Base-by-base conservation (phyloP, 1,140 invertebrate genomes). In the Coptotermes formosanus region DNA sequence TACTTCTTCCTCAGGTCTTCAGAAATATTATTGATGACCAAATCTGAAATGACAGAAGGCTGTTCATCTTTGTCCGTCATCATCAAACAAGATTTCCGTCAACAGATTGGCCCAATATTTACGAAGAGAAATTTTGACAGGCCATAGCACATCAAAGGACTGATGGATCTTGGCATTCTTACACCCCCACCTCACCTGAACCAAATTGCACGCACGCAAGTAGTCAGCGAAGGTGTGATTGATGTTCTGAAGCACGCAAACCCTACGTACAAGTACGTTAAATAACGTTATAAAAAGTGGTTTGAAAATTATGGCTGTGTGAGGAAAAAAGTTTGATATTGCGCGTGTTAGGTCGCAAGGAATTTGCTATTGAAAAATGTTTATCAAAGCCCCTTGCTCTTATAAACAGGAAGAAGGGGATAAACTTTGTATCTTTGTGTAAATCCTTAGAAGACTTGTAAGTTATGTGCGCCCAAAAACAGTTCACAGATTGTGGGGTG, bases 71-170 rank as follows among this genome's bases (percentile, higher is more conserved):
- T 48, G 85, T 85, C 85, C 75, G 32, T 85, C 64, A 64, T 64
- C 59, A 85, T 85, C 55, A 85, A 85, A n/a, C 85, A 85, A 85
- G 45, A 85, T 81, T 85, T 85, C 85, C 55, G 85, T 85, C 85
- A 85, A 85, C 85, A 85, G 85, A 85, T 85, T 85, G 75, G 64
- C 64, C 64, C 25, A 75, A 75, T 75, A 75, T 75, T 75, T 75
- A 75, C 64, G 64, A 75, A 75, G 25, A 75, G 64, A 75, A 75
- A 75, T 75, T 75, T 30, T 75, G 64, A 75, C 64, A 75, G 64
- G 25, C 64, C 64, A 75, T n/a, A n/a, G 25, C 64, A 75, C n/a
- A 25, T 75, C 64, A 75, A 75, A 75, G n/a, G n/a, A 30, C 64
- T 75, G 64, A 75, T 75, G 64, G n/a, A 75, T 75, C 64, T n/a